Percentiles rank a stretch among this genome's conserved stretches.
Evolutionary conservation across 2,797 vertebrate species (phyloP).

Genomic region (Centropyge bicolor): DNA sequence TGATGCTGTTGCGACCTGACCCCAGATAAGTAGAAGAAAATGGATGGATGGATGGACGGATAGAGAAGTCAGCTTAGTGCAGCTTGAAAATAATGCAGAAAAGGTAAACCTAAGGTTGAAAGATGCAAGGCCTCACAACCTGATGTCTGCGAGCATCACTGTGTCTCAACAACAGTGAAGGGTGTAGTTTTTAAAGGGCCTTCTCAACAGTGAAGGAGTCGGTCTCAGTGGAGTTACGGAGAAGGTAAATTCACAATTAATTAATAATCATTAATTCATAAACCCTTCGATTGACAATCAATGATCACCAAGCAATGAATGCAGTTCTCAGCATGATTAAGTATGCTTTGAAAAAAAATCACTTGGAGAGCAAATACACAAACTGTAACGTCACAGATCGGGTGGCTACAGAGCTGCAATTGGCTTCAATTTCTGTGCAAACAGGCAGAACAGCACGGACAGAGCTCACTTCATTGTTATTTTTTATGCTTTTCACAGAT

Average conservation of each 20-base stretch:
- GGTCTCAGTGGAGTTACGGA: not conserved
- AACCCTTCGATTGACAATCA: not conserved
- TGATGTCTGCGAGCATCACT: too few relatives aligned
- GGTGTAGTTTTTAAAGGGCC: not conserved
- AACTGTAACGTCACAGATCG: not conserved
- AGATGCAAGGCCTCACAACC: not conserved
- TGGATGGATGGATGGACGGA: too few relatives aligned
- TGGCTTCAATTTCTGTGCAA: conserved; percentile 17
- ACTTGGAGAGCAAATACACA: not conserved
- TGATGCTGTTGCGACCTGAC: too few relatives aligned
- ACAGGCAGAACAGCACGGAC: conserved; percentile 14
- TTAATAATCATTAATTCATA: not conserved
- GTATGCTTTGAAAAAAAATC: not conserved
- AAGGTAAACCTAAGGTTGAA: not conserved
- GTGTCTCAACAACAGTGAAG: not conserved
- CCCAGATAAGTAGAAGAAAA: too few relatives aligned
- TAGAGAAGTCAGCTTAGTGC: not conserved
- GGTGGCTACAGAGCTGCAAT: not conserved
- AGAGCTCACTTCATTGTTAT: conserved; percentile 31
- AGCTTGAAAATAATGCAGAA: not conserved
- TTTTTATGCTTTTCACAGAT: conserved; percentile 62
- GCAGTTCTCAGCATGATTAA: not conserved
- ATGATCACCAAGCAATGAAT: not conserved
- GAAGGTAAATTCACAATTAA: not conserved
- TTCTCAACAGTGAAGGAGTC: not conserved